A percentile compares a stretch with the other conserved stretches of the same genome.
These are phyloP conservation scores for Lethenteron camtschaticum DNA, from an alignment of 2,113 vertebrate species.

Conservation along the genomic window DNA sequence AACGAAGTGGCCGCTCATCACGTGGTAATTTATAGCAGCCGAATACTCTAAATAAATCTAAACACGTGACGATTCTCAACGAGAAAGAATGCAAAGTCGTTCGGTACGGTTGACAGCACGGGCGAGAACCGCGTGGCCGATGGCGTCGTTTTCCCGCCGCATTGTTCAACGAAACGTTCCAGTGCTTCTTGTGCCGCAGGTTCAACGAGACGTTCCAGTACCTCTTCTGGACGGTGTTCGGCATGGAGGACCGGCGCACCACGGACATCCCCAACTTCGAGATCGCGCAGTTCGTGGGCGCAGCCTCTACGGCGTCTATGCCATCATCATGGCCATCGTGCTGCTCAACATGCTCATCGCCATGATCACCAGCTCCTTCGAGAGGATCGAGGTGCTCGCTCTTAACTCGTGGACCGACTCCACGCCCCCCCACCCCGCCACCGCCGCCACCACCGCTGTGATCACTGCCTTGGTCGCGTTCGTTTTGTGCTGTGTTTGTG, in stretches of 20 bases:
- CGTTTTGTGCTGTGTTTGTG: not conserved
- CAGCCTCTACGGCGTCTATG: constrained; percentile 51
- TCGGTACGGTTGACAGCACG: too few relatives aligned
- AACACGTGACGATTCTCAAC: too few relatives aligned
- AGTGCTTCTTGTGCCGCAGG: constrained; percentile 17
- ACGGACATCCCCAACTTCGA: constrained; percentile 46
- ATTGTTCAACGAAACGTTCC: too few relatives aligned
- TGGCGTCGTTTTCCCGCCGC: too few relatives aligned
- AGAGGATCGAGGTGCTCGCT: constrained; percentile 49
- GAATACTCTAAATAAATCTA: too few relatives aligned
- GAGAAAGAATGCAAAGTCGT: too few relatives aligned
- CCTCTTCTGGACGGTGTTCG: constrained; percentile 82
- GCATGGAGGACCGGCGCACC: constrained; percentile 38
- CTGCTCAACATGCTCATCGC: constrained; percentile 71
- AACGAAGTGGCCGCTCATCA: too few relatives aligned
- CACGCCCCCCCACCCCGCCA: not conserved
- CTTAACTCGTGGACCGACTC: not conserved
- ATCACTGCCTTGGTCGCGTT: not conserved
- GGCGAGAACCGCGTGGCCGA: too few relatives aligned
- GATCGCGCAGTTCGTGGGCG: constrained; percentile 44
- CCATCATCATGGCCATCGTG: constrained; percentile 56
- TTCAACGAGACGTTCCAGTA: constrained; percentile 62
- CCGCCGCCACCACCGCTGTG: not conserved
- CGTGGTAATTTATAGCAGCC: too few relatives aligned
- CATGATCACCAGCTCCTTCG: constrained; percentile 79